phyloP scores from a whole-genome alignment of 2,113 vertebrate genomes.

The Ciconia stormi region DNA sequence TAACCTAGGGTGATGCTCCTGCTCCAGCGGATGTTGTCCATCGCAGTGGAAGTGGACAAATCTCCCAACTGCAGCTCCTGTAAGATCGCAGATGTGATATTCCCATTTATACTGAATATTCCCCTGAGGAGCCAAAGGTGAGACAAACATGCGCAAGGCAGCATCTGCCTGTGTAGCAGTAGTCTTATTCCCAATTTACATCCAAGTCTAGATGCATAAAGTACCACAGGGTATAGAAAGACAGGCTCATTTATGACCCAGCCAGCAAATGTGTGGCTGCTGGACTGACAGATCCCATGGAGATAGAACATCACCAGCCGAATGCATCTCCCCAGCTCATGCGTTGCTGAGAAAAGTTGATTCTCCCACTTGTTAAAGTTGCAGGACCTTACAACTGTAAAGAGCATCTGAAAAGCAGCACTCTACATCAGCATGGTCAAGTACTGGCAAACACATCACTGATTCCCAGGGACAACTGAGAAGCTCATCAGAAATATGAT shows the following conservation, averaged over 20 bases:
- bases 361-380: background rate
- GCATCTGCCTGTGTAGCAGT: background rate
- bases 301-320: background rate
- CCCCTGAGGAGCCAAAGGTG: conserved; percentile 85
- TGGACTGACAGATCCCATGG: background rate
- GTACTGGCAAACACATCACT: background rate
- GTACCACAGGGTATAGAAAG: background rate
- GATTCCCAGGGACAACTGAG: background rate
- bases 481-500: background rate
- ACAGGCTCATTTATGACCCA: background rate
- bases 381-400: background rate
- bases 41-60: conserved; percentile 89
- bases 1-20: conserved; percentile 79
- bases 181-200: background rate
- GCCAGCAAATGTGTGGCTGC: background rate
- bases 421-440: background rate
- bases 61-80: conserved; percentile 84
- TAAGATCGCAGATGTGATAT: conserved; percentile 86
- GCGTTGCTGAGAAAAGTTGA: background rate
- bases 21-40: conserved; percentile 89
- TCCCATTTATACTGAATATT: conserved; percentile 78
- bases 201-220: background rate
- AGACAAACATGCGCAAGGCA: background rate
- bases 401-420: background rate
- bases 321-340: background rate